Evolutionary conservation across 2,888 invertebrate species (phyloP), one percentile per base, ranked within the genome.

Genomic region (Biston betularia): DNA sequence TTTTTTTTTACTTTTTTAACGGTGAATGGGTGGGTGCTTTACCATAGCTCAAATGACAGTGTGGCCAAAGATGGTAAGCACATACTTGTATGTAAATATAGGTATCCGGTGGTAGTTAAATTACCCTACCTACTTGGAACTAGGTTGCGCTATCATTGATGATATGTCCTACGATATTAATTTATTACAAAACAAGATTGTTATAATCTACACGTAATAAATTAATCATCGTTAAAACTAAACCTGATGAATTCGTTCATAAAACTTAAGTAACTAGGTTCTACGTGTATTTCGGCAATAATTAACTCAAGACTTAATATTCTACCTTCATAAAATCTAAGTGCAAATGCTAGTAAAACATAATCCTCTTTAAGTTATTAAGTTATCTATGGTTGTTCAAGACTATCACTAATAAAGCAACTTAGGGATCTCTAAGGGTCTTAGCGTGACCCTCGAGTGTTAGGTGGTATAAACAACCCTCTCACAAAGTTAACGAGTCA

Each of bases 321-420:
- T 15, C 40, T 57, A 52, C 52, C 61, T 24, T 46, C 61, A 57
- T 65, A 61, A 65, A 65, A 65, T 57, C 38, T 57, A 61, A 61
- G 45, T 45, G 45, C 14, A 52, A 53, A 53, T 61, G 50, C 50
- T 42, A 65, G 56, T 61, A 57, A 57, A 60, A 40, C 52, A 48
- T 66, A 66, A 66, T 66, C 65, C 34, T 46, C 14, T 15, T 11
- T 55, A 56, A 60, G 55, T 55, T 53, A 44, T 11, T 55, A 56
- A 60, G 55, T 55, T 53, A 44, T 52, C 44, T 65, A 24, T 62
- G 52, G 66, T 58, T 62, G 48, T 53, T 66, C 57, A 62, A 57
- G 57, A 62, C 53, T 46, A 62, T 56, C 14, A n/a, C 45, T 66
- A 61, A 61, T 66, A 62, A 66, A 62, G 38, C 52, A 52, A 61